Base-by-base conservation (phyloP, 2,797 vertebrate genomes). In the Rhinatrema bivittatum region DNA sequence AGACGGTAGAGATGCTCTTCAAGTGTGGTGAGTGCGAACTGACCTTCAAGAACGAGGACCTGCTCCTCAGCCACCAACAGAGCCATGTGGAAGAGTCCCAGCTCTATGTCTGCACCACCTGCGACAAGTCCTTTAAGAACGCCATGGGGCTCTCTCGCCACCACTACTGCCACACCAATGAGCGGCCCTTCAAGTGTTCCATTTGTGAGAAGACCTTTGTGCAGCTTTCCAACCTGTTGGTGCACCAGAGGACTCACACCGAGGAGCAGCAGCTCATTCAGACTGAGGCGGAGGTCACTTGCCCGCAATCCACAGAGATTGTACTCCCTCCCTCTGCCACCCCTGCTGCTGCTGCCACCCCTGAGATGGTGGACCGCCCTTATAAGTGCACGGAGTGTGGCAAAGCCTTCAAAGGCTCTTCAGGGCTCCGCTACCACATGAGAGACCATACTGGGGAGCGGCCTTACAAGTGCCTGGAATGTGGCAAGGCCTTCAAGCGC, bases 401-500 rank as follows among this genome's bases (percentile, higher is more conserved):
- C 55, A 87, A 90, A 64, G 81, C 85, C 20, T 91, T 90, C 67
- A 88, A 86, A 60, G 87, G 87, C 37, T 87, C 84, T 55, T 87
- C 81, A 50, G 87, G 86, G 38, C 71, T 91, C 39, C 83, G 85
- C 2, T 42, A 74, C 36, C 85, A 90, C 74, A 85, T 82, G 61
- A 85, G 88, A 68, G 84, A 85, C 69, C 89, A 91, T 60, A 87
- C 82, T 4, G 86, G 87, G 29, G 72, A 88, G 55, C 73, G 85
- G 15, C 87, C 86, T 26, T 87, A 87, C 32, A 67, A 40, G 24
- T 90, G 88, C 56, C 54, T 79, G 33, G 77, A 88, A 52, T 89
- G 87, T 53, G 84, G 85, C 28, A 92, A 93, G 65, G 90, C 89
- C 70, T 94, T 93, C 74, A 94, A 94, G 72, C 89, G 91, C 46